A percentile compares a stretch with the other conserved stretches of the same genome.
phyloP scores from a whole-genome alignment of 2,888 invertebrate genomes.

The Parapristionchus giblindavisi region DNA sequence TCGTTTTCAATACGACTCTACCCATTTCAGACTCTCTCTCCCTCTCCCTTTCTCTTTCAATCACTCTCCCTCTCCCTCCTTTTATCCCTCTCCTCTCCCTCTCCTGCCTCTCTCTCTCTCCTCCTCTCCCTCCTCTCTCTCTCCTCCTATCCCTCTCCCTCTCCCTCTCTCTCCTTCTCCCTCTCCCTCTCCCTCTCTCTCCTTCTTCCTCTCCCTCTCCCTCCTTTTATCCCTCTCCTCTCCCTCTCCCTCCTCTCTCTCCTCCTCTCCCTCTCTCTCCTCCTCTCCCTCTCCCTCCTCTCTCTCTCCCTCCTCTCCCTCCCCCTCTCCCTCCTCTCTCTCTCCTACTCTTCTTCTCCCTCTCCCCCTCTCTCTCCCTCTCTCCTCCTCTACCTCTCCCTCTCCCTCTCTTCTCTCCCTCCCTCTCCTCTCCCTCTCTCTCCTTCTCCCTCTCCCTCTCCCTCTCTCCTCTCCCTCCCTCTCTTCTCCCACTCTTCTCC shows the following conservation, averaged over 20 bases:
- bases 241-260: neutral
- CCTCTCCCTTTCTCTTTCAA: conserved; percentile 8
- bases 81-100: neutral
- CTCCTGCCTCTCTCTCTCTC: neutral
- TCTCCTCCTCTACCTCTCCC: neutral
- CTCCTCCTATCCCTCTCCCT: neutral
- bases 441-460: neutral
- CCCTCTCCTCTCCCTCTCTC: conserved; percentile 3
- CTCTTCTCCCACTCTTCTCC: neutral
- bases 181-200: neutral
- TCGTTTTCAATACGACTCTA: neutral
- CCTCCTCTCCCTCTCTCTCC: neutral
- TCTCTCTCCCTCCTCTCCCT: neutral
- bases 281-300: neutral
- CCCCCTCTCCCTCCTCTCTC: neutral
- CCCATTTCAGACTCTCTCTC: neutral
- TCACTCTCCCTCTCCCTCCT: neutral
- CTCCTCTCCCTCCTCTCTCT: neutral
- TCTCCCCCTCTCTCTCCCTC: neutral
- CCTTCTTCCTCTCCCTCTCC: neutral
- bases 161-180: neutral
- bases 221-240: neutral
- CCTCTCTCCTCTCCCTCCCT: neutral
- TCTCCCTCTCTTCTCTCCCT: too few species aligned
- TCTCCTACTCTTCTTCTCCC: neutral